These are phyloP conservation scores for Cydia fagiglandana DNA, from an alignment of 1,140 invertebrate genomes.

Conservation along the genomic window DNA sequence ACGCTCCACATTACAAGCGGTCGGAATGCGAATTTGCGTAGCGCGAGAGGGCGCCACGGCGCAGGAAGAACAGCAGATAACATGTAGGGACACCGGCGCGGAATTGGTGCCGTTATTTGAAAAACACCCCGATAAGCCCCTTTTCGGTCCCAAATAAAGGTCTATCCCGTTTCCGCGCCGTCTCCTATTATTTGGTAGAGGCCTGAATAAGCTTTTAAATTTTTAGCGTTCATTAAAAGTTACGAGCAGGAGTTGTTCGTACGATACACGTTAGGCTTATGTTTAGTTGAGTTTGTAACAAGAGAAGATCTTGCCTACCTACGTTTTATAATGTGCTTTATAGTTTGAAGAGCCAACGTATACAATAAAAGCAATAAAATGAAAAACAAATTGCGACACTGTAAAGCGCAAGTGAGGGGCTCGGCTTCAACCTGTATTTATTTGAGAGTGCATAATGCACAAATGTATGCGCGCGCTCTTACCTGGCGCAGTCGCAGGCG, in stretches of 20 bases:
- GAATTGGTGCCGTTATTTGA: constrained; percentile 59
- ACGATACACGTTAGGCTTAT: not conserved
- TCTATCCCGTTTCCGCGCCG: constrained; percentile 34
- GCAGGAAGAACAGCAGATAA: constrained; percentile 58
- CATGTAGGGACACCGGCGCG: constrained; percentile 49
- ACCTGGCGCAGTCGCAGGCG: constrained; percentile 36
- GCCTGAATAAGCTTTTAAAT: constrained; percentile 50
- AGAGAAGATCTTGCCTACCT: not conserved
- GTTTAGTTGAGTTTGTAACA: not conserved
- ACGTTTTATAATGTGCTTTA: constrained; percentile 6
- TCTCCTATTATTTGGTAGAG: constrained; percentile 41
- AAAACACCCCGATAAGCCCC: constrained; percentile 60
- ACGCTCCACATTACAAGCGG: too few relatives aligned
- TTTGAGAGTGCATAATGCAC: constrained; percentile 46
- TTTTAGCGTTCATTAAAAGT: constrained; percentile 53
- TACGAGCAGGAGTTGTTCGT: constrained; percentile 31
- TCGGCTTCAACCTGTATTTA: constrained; percentile 26
- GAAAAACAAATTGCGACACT: constrained; percentile 9
- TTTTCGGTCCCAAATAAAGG: constrained; percentile 51
- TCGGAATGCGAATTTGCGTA: constrained; percentile 42
- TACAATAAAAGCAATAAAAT: constrained; percentile 22
- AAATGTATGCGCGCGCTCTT: constrained; percentile 46
- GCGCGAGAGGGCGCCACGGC: constrained; percentile 40
- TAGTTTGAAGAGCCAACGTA: not conserved
- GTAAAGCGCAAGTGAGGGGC: constrained; percentile 24